Conservation (phyloP, 1,140 invertebrate species). For the Camponotus vicinus region DNA sequence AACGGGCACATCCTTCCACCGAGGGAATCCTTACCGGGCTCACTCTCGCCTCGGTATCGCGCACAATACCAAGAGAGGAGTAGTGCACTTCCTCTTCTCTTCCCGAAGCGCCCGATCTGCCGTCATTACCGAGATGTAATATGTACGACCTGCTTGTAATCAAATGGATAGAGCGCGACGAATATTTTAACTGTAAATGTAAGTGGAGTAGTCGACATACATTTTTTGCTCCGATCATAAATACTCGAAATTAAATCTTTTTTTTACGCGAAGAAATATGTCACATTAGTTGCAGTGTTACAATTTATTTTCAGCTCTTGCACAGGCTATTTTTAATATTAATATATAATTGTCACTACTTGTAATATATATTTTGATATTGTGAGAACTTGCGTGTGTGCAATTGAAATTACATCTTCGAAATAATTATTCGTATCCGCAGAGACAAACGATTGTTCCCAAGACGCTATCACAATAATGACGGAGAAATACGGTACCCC, state of each 20-base stretch:
- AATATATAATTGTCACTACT: background rate
- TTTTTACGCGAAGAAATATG: background rate
- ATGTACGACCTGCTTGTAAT: background rate
- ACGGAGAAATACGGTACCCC: slow-evolving; percentile 46
- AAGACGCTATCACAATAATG: slow-evolving; percentile 35
- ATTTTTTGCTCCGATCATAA: background rate
- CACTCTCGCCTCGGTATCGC: background rate
- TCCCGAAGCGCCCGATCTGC: background rate
- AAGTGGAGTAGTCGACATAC: slow-evolving; percentile 18
- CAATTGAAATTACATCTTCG: background rate
- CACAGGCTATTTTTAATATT: background rate
- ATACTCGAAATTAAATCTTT: background rate
- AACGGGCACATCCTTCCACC: slow-evolving; percentile 78
- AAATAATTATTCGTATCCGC: background rate
- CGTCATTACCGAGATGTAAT: background rate
- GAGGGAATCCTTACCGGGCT: slow-evolving; percentile 53
- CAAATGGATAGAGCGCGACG: slow-evolving; percentile 20
- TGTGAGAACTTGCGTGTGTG: background rate
- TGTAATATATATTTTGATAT: background rate
- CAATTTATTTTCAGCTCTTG: background rate
- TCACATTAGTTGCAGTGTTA: background rate
- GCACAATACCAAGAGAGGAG: background rate
- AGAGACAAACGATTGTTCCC: slow-evolving; percentile 28
- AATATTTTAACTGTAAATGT: slow-evolving; percentile 25
- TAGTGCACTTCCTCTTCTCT: slow-evolving; percentile 24